Conservation (phyloP, 1,140 invertebrate genomes). For the Stenopsyche tienmushanensis region DNA sequence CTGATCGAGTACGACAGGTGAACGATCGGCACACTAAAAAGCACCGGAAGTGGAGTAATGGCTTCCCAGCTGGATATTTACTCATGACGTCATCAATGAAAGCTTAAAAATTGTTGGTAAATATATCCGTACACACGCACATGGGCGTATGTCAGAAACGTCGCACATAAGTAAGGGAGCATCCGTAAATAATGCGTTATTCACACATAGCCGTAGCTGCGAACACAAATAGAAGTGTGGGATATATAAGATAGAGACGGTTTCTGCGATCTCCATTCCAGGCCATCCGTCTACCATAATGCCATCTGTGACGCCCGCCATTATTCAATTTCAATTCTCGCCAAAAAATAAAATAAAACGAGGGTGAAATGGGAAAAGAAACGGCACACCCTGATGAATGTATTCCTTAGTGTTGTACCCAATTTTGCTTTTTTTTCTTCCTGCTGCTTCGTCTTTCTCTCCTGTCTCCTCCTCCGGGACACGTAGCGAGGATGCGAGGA, state of each 20-base stretch:
- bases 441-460: background rate
- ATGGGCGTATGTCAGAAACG: background rate
- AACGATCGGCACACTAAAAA: too few relatives aligned
- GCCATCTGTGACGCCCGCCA: slow-evolving; percentile 54
- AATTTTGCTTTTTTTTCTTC: slow-evolving; percentile 24
- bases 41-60: too few relatives aligned
- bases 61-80: too few relatives aligned
- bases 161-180: background rate
- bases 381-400: slow-evolving; percentile 39
- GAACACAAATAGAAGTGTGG: slow-evolving; percentile 15
- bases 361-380: slow-evolving; percentile 37
- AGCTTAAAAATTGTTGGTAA: background rate
- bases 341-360: slow-evolving; percentile 47
- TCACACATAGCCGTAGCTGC: background rate
- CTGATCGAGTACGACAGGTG: too few relatives aligned
- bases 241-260: slow-evolving; percentile 42
- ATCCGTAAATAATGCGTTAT: slow-evolving; percentile 13
- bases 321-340: slow-evolving; percentile 56
- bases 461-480: background rate
- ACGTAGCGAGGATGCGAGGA: too few relatives aligned
- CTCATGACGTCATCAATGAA: too few relatives aligned
- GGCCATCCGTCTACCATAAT: slow-evolving; percentile 56
- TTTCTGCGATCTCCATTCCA: slow-evolving; percentile 49
- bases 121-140: background rate
- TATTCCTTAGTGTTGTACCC: slow-evolving; percentile 26